A percentile compares a stretch with the other conserved stretches of the same genome.
phyloP scores from a whole-genome alignment of 2,888 invertebrate species.

The Stenotaenia linearis region DNA sequence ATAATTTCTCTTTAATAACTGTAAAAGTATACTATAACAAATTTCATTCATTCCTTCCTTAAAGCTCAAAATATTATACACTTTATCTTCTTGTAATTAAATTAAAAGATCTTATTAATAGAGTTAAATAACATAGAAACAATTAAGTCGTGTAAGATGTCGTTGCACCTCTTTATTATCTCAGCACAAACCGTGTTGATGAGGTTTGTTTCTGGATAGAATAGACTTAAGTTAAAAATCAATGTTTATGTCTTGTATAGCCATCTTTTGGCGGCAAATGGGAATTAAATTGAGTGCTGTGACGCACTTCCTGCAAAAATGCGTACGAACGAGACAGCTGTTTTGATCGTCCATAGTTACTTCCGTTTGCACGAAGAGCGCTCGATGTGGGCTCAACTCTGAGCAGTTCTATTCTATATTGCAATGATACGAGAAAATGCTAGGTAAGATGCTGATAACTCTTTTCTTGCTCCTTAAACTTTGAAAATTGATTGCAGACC shows the following conservation, averaged over 20 bases:
- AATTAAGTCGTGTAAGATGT: too few species aligned
- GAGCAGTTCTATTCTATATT: background rate
- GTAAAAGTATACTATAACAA: background rate
- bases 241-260: background rate
- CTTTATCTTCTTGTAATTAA: too few species aligned
- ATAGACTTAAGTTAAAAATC: background rate
- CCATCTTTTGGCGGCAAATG: background rate
- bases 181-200: too few species aligned
- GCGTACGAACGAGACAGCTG: conserved; percentile 7
- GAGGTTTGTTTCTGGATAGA: too few species aligned
- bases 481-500: background rate
- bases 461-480: background rate
- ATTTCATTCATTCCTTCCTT: background rate
- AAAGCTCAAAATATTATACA: too few species aligned
- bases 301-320: background rate
- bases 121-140: too few species aligned
- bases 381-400: background rate
- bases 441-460: background rate
- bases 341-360: background rate
- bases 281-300: background rate
- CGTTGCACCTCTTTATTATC: too few species aligned
- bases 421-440: background rate
- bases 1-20: background rate
- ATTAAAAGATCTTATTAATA: too few species aligned
- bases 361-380: conserved; percentile 10